phyloP scores from a whole-genome alignment of 2,113 vertebrate genomes.

The Hippoglossus stenolepis region DNA sequence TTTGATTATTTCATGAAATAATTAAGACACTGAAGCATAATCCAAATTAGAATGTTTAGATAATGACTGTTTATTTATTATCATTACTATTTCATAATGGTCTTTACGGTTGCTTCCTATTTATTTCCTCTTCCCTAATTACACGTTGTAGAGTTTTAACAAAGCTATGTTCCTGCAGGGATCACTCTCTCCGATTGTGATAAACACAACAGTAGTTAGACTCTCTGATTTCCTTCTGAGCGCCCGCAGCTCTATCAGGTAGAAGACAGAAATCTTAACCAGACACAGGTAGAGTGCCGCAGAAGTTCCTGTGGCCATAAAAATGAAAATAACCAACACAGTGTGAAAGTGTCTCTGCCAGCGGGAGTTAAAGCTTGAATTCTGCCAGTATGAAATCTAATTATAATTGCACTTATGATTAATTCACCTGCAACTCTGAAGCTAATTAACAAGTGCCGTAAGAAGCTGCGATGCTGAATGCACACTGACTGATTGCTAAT shows the following conservation, averaged over 20 bases:
- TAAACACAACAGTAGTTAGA: not conserved
- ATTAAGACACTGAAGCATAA: not conserved
- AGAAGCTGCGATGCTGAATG: not conserved
- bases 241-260: too few relatives aligned
- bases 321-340: not conserved
- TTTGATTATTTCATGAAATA: not conserved
- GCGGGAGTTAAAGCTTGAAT: slow-evolving; percentile 2
- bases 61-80: not conserved
- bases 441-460: slow-evolving; percentile 33
- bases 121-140: not conserved
- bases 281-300: not conserved
- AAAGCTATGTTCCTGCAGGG: not conserved
- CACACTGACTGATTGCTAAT: slow-evolving; percentile 30
- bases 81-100: not conserved
- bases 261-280: too few relatives aligned
- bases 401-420: slow-evolving; percentile 31
- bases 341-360: not conserved
- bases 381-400: slow-evolving; percentile 16
- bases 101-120: not conserved
- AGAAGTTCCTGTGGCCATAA: not conserved
- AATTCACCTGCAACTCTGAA: slow-evolving; percentile 34
- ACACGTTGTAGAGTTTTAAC: not conserved
- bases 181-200: not conserved
- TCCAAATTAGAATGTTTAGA: not conserved
- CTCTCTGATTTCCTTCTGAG: too few relatives aligned